Base-by-base conservation (phyloP, 2,113 vertebrate species). In the Pterocles burchelli region DNA sequence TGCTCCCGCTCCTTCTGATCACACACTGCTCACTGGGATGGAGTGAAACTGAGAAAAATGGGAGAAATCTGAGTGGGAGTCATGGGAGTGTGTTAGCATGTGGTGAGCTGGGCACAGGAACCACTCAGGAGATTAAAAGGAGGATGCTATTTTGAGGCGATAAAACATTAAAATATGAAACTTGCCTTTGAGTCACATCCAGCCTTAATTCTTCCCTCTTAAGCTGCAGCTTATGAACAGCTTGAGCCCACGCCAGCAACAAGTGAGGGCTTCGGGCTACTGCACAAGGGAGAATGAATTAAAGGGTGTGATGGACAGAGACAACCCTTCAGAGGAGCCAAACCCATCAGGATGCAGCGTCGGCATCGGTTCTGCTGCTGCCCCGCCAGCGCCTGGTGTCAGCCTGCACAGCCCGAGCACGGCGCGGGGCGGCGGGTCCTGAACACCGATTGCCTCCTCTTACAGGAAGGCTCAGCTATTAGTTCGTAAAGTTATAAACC, bases 91-190 rank as follows among this genome's bases (percentile, higher is more conserved):
- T 16, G 65, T 77, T 28, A 78, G 34, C 77, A 67, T 63, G 73
- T 54, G 29, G 46, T 75, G 66, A 87, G 66, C 66, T 76, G 77
- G 70, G 66, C 57, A 66, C 33, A 67, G 52, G 81, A 75, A 72
- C 55, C 84, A 73, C 62, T 93, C 77, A 82, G 87, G 73, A 91
- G 91, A 95, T 95, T 87, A 93, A 97, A 95, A 73, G 41, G 18
- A 75, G 31, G n/a, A 70, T 61, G 73, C 9, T 84, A 92, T 95
- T 95, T 92, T 78, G 52, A 94, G 45, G 71, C 79, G 95, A 95
- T 91, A 79, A 96, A 97, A 95, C 66, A 73, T 70, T 85, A 68
- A 95, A 95, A 62, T 85, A 68, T 13, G 45, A 85, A 96, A 57
- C 81, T 92, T 78, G 62, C 31, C 65, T 73, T 76, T 91, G 91